These are phyloP conservation scores for Melinaea marsaeus DNA, from an alignment of 2,888 invertebrate species.

Conservation along the genomic window DNA sequence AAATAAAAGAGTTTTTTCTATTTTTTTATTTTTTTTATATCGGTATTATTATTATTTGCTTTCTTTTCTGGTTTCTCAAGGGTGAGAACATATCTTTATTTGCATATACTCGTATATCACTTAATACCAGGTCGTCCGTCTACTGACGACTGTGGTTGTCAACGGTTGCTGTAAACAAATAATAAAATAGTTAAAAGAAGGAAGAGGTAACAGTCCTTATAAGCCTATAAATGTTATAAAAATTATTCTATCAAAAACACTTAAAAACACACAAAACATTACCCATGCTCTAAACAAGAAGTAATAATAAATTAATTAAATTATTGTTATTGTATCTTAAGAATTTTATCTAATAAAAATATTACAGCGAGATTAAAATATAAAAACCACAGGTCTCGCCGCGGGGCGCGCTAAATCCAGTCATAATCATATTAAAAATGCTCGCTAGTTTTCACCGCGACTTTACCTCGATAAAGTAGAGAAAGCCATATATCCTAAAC, in stretches of 20 bases:
- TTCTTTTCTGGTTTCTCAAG: no score
- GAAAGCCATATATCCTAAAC: no score
- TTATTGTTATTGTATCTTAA: slow-evolving; percentile 21
- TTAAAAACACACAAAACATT: neutral
- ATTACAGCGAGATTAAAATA: slow-evolving; percentile 29
- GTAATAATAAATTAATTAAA: slow-evolving; percentile 19
- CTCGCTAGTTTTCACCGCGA: neutral
- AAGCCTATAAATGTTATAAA: neutral
- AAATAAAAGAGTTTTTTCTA: no score
- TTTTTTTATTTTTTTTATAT: no score
- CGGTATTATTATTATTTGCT: no score
- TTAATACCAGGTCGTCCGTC: no score
- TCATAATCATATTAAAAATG: slow-evolving; percentile 23
- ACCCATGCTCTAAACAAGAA: slow-evolving; percentile 10
- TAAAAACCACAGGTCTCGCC: slow-evolving; percentile 27
- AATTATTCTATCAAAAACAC: neutral
- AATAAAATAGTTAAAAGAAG: neutral
- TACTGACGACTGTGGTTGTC: no score
- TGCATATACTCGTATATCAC: no score
- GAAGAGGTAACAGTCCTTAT: neutral
- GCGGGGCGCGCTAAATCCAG: slow-evolving; percentile 25
- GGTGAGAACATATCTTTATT: no score
- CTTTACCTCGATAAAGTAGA: neutral
- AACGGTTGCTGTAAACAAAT: no score
- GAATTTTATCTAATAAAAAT: slow-evolving; percentile 23